Percentiles rank a stretch among this genome's conserved stretches.
phyloP scores from a whole-genome alignment of 53 echinoderm and acorn worm species.

The Zoroaster sp. region DNA sequence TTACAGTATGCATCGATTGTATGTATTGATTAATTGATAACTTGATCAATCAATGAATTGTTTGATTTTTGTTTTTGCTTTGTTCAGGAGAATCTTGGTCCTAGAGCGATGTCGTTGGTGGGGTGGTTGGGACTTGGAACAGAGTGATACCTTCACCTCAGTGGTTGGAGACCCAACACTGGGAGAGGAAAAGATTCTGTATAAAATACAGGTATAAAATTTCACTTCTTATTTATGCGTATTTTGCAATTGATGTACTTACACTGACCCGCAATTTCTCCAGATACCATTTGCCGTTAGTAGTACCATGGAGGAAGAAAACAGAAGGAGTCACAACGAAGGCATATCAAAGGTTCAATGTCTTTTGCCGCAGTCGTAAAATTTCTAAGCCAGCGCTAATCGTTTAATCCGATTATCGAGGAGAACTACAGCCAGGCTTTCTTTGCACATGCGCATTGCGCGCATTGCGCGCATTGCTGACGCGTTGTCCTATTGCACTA shows the following conservation, averaged over 20 bases:
- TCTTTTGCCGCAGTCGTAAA: no score
- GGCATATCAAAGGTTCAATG: no score
- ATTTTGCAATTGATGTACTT: background rate
- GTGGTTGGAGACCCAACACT: slow-evolving; percentile 64
- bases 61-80: background rate
- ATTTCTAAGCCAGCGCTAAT: no score
- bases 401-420: no score
- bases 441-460: no score
- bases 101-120: slow-evolving; percentile 95
- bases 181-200: slow-evolving; percentile 73
- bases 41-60: background rate
- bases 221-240: background rate
- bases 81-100: slow-evolving; percentile 68
- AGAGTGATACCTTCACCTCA: slow-evolving; percentile 66
- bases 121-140: slow-evolving; percentile 98
- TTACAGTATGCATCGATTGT: no score
- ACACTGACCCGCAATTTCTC: background rate
- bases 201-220: slow-evolving; percentile 68
- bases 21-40: background rate
- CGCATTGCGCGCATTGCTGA: no score
- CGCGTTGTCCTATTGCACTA: no score
- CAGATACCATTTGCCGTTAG: no score
- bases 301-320: no score
- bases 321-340: no score
- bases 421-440: no score